phyloP scores from a whole-genome alignment of 2,888 invertebrate genomes.

The Atrina japonica region DNA sequence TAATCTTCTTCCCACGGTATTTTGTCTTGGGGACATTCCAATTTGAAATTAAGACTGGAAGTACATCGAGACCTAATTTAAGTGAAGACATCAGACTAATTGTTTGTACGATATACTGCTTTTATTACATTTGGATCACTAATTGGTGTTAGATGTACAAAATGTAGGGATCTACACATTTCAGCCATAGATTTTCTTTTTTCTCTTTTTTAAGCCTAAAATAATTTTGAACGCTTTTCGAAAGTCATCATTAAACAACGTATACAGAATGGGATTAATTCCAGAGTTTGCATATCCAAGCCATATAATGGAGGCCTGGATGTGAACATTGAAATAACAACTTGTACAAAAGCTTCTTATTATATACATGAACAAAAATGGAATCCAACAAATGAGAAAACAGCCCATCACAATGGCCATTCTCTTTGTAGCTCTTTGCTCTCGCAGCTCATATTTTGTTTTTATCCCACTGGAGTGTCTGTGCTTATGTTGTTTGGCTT shows the following conservation, averaged over 20 bases:
- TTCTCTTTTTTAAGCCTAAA: constrained; percentile 36
- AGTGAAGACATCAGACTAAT: not conserved
- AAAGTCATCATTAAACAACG: constrained; percentile 80
- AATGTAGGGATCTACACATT: not conserved
- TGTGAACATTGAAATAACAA: constrained; percentile 69
- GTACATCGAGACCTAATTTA: no score
- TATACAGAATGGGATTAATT: constrained; percentile 80
- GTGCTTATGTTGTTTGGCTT: no score
- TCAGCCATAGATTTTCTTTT: not conserved
- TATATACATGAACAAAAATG: constrained; percentile 80
- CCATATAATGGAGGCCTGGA: constrained; percentile 79
- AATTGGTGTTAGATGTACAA: not conserved
- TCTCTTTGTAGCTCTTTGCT: constrained; percentile 79
- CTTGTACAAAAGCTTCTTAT: constrained; percentile 74
- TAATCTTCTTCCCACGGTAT: no score
- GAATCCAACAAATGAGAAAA: constrained; percentile 80
- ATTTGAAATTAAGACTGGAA: no score
- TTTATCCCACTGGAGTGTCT: constrained; percentile 52
- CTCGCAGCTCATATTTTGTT: constrained; percentile 75
- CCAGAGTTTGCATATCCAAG: constrained; percentile 80
- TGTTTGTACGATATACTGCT: not conserved
- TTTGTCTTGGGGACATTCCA: no score
- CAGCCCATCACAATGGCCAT: constrained; percentile 80
- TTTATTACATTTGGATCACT: not conserved
- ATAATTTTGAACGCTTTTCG: constrained; percentile 77